Conservation (phyloP, 1,140 invertebrate species). For the Ceratina japonica region DNA sequence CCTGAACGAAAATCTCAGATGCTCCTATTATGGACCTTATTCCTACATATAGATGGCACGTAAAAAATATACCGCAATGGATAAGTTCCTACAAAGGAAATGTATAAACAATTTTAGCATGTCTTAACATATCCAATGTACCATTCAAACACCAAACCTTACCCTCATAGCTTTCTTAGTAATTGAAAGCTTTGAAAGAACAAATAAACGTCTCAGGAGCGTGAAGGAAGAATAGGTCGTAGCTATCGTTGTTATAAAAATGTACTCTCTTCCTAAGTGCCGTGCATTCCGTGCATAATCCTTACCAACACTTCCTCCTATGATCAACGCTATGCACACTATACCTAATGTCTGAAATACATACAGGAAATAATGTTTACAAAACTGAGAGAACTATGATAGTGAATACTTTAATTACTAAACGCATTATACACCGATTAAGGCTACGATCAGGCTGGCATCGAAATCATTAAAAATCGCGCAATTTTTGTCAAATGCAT, state of each 20-base stretch:
- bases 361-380: constrained; percentile 12
- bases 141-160: constrained; percentile 78
- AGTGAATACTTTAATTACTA: background rate
- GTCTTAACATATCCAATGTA: background rate
- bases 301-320: too few relatives aligned
- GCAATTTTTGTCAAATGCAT: too few relatives aligned
- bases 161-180: constrained; percentile 92
- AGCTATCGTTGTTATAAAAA: constrained; percentile 86
- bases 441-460: too few relatives aligned
- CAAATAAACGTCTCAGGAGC: constrained; percentile 86
- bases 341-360: constrained; percentile 85
- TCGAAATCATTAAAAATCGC: too few relatives aligned
- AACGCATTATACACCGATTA: too few relatives aligned
- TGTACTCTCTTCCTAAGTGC: too few relatives aligned
- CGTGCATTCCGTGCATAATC: too few relatives aligned
- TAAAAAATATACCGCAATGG: constrained; percentile 86
- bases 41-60: constrained; percentile 84
- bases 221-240: constrained; percentile 88
- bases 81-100: constrained; percentile 85
- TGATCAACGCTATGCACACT: constrained; percentile 85
- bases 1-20: too few relatives aligned
- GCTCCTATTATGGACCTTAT: constrained; percentile 83
- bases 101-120: background rate
- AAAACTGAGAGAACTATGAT: background rate
- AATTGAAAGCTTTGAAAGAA: constrained; percentile 88